These are phyloP conservation scores for Lamprologus lemairii DNA, from an alignment of 2,113 vertebrate genomes.

Conservation along the genomic window DNA sequence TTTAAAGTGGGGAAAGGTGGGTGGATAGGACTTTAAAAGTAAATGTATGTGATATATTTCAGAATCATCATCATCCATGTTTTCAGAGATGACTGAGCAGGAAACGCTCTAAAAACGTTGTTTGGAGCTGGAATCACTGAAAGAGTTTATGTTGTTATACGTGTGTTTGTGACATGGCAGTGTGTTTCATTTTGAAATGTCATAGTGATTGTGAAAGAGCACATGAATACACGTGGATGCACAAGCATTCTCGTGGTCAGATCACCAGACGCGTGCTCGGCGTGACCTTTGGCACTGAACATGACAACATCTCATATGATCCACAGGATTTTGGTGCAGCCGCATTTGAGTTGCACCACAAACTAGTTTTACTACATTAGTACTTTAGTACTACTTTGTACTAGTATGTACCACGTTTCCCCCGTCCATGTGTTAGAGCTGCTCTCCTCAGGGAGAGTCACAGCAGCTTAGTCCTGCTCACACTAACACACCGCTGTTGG, in stretches of 20 bases:
- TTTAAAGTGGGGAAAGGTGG: neutral
- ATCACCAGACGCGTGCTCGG: fast-evolving
- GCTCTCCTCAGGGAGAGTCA: neutral
- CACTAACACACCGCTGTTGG: neutral
- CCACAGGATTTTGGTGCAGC: neutral
- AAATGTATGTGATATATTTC: neutral
- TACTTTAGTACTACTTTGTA: fast-evolving
- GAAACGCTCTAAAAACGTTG: neutral
- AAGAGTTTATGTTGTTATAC: neutral
- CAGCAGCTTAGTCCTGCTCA: neutral
- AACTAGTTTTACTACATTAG: neutral
- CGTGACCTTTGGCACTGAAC: neutral
- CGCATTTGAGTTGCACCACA: neutral
- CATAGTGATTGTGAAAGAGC: neutral
- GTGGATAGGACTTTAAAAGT: neutral
- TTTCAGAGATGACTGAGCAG: neutral
- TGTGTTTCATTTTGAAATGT: neutral
- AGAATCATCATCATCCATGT: neutral
- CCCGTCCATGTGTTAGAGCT: neutral
- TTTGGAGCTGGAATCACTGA: neutral
- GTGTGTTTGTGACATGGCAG: neutral
- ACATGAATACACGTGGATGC: neutral
- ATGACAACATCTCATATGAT: neutral
- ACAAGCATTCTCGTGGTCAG: neutral
- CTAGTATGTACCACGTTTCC: neutral